Percentiles rank a stretch among this genome's conserved stretches.
Conservation (phyloP, 2,113 vertebrate genomes). For the Setophaga kirtlandii region DNA sequence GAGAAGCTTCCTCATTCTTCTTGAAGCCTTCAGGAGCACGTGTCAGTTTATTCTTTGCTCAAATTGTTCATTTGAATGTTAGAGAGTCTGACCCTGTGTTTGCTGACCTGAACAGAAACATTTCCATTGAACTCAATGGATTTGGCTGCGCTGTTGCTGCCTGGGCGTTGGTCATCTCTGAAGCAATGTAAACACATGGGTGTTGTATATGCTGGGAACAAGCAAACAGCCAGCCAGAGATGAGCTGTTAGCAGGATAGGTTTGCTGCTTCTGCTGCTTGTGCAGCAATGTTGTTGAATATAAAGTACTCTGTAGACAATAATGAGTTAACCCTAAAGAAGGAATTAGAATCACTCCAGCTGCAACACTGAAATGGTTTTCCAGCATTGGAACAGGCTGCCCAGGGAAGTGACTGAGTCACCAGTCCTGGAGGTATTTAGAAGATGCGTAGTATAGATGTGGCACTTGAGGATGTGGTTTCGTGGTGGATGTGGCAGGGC, state of each 20-base stretch:
- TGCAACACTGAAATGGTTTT: not conserved
- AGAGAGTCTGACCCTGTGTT: not conserved
- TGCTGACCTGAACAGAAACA: not conserved
- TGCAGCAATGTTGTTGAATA: not conserved
- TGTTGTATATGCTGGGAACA: not conserved
- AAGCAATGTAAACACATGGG: not conserved
- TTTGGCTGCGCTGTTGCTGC: not conserved
- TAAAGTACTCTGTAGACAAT: not conserved
- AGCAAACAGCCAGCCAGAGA: not conserved
- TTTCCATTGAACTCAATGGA: not conserved
- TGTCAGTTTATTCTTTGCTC: not conserved
- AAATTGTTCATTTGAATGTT: not conserved
- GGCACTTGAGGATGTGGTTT: not conserved
- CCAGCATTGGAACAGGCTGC: not conserved
- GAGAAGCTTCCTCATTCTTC: not conserved
- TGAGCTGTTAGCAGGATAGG: not conserved
- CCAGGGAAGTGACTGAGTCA: not conserved
- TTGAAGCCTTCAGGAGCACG: not conserved
- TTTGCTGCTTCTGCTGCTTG: not conserved
- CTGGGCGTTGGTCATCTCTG: not conserved
- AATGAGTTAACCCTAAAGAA: not conserved
- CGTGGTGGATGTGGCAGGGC: not conserved
- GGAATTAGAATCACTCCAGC: not conserved
- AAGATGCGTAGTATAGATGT: not conserved
- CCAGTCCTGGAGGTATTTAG: not conserved